These are phyloP conservation scores for Martes martes DNA, from an alignment of 2,113 vertebrate species.

Conservation along the genomic window DNA sequence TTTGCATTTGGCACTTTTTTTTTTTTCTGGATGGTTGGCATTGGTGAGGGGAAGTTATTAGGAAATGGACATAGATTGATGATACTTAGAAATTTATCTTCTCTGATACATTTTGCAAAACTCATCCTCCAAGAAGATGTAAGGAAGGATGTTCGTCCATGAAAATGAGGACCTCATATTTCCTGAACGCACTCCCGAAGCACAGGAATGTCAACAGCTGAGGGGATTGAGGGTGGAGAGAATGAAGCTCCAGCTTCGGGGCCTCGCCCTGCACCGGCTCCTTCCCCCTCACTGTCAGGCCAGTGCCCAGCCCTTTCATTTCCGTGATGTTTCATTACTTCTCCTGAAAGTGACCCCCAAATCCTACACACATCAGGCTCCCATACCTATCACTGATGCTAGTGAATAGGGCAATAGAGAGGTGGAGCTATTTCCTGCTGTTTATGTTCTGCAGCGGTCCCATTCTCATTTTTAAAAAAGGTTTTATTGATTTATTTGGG, in stretches of 20 bases:
- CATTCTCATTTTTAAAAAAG: not conserved
- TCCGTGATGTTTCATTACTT: not conserved
- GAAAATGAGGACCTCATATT: not conserved
- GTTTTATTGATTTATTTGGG: not conserved
- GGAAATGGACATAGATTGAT: not conserved
- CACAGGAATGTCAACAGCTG: not conserved
- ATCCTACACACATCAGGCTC: not conserved
- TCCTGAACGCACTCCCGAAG: accelerated
- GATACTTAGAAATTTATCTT: slow-evolving; percentile 20
- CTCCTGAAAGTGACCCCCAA: not conserved
- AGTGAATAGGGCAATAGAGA: not conserved
- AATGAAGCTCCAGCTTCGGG: not conserved
- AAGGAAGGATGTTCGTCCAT: not conserved
- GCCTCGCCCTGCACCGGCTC: not conserved
- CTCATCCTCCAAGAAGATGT: not conserved
- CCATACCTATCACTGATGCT: not conserved
- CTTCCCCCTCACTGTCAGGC: not conserved
- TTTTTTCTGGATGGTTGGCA: not conserved
- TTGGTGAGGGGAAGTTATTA: not conserved
- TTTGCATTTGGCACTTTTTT: not conserved
- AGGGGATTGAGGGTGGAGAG: not conserved
- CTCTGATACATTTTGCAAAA: not conserved
- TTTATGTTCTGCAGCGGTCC: not conserved
- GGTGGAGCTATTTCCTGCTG: not conserved
- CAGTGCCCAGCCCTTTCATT: not conserved